Conservation (phyloP, 2,113 vertebrate species). For the Erinaceus europaeus region DNA sequence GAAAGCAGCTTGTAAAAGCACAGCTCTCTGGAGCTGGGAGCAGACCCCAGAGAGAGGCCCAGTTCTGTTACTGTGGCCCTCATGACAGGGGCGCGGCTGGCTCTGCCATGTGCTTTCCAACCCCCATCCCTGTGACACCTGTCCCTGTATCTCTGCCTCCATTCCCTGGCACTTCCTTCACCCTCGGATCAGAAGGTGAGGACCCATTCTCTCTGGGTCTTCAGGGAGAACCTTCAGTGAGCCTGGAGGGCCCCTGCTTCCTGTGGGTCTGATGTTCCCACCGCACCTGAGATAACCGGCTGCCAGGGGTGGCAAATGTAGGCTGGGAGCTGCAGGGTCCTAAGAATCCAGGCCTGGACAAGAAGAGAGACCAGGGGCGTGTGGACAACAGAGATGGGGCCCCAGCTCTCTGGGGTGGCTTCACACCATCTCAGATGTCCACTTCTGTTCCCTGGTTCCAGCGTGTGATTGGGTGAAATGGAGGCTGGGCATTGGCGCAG, state of each 20-base stretch:
- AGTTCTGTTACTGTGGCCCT: too few species aligned
- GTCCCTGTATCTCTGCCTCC: neutral
- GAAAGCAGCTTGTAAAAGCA: too few species aligned
- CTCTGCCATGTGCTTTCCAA: neutral
- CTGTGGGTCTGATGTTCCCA: neutral
- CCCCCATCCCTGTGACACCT: neutral
- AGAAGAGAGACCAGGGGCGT: neutral
- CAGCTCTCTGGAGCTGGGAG: too few species aligned
- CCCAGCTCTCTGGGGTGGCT: neutral
- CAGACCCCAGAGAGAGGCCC: too few species aligned
- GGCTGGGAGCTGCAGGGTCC: too few species aligned
- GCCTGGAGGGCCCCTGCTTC: neutral
- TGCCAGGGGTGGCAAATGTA: neutral
- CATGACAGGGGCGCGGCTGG: too few species aligned
- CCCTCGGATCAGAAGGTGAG: neutral
- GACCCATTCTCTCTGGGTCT: neutral
- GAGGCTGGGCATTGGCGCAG: neutral
- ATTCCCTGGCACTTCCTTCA: neutral
- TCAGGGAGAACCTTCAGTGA: accelerated
- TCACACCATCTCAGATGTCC: neutral
- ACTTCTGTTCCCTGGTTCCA: neutral
- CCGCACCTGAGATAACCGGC: too few species aligned
- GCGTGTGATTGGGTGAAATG: neutral
- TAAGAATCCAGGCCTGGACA: neutral
- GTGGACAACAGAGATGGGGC: neutral